A percentile compares a stretch with the other conserved stretches of the same genome.
Conservation (phyloP, 2,888 invertebrate genomes). For the Xestia xanthographa region DNA sequence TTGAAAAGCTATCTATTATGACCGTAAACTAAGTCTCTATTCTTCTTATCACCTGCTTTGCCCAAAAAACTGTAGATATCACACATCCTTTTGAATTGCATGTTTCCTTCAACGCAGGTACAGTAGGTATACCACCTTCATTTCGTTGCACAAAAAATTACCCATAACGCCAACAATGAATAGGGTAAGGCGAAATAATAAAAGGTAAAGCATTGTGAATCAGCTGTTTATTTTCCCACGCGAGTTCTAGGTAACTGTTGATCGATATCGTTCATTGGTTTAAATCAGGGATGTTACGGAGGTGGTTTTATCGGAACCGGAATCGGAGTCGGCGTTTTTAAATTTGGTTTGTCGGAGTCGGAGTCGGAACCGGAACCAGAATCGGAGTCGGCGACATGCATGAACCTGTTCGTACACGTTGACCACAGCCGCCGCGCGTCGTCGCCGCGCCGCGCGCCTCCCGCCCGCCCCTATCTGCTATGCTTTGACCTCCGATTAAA, state of each 20-base stretch:
- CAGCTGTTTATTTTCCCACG: conserved; percentile 55
- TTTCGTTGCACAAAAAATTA: conserved; percentile 14
- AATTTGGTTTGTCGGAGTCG: too few species aligned
- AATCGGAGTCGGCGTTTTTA: too few species aligned
- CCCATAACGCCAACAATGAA: conserved; percentile 24
- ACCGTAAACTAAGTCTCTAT: neutral
- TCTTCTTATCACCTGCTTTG: conserved; percentile 2
- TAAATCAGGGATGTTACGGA: too few species aligned
- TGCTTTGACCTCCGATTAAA: too few species aligned
- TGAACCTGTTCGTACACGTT: too few species aligned
- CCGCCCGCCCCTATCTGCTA: too few species aligned
- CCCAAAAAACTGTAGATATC: neutral
- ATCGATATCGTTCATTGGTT: conserved; percentile 35
- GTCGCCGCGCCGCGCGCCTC: too few species aligned
- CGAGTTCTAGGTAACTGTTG: conserved; percentile 20
- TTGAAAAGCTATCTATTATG: neutral
- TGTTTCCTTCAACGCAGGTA: neutral
- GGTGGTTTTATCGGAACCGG: too few species aligned
- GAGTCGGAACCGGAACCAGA: too few species aligned
- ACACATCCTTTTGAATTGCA: neutral
- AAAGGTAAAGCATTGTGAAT: conserved; percentile 33
- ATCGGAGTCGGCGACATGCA: too few species aligned
- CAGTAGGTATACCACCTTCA: conserved; percentile 2
- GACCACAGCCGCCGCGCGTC: too few species aligned
- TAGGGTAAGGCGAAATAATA: conserved; percentile 22